Conservation (phyloP, 2,797 vertebrate species). For the Avahi laniger region DNA sequence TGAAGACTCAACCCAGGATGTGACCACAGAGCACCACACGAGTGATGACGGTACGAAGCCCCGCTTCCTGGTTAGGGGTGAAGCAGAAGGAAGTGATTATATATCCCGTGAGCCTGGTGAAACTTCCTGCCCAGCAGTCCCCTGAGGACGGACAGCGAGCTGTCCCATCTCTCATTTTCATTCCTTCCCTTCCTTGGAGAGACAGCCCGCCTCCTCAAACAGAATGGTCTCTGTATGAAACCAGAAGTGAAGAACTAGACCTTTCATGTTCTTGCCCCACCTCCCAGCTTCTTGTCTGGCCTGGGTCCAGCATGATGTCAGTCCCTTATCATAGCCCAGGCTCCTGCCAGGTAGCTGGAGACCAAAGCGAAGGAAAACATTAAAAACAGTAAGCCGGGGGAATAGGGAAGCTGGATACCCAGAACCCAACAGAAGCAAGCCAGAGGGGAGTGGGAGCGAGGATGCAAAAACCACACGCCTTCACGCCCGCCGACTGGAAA, state of each 20-base stretch:
- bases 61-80: background rate
- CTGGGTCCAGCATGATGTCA: background rate
- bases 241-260: background rate
- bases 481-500: conserved; percentile 14
- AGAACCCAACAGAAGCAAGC: conserved; percentile 28
- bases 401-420: conserved; percentile 20
- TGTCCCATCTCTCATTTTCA: background rate
- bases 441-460: conserved; percentile 39
- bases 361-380: background rate
- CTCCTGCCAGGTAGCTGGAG: conserved; percentile 21
- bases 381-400: conserved; percentile 16
- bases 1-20: conserved; percentile 92
- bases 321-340: background rate
- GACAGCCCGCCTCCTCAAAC: background rate
- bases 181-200: background rate
- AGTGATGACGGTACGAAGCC: conserved; percentile 92
- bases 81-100: background rate
- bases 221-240: background rate
- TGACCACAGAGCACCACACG: conserved; percentile 90
- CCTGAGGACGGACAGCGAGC: background rate
- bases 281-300: background rate
- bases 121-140: background rate
- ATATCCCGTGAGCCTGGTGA: background rate
- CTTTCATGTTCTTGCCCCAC: background rate
- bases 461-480: background rate